Evolutionary conservation across 2,888 invertebrate genomes (phyloP).

Genomic region (Ormyrus nitidulus): DNA sequence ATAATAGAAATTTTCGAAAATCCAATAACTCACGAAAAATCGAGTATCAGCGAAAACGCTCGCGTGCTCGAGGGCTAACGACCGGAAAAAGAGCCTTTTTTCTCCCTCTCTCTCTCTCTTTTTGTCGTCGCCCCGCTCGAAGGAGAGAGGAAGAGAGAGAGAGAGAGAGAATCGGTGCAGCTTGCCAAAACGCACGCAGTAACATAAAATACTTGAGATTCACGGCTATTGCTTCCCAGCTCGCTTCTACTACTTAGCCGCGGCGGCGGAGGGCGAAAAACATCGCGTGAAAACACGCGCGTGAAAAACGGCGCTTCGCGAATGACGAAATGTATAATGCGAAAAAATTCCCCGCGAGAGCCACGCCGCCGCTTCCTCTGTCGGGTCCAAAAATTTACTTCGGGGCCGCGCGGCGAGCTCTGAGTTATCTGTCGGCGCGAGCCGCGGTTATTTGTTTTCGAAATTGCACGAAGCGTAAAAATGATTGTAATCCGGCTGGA

Average conservation of each 20-base stretch:
- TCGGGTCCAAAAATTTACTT: too few relatives aligned
- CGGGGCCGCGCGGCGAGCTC: too few relatives aligned
- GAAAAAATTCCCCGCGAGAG: too few relatives aligned
- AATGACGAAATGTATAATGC: conserved; percentile 2
- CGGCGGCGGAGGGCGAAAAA: conserved; percentile 31
- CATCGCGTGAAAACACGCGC: conserved; percentile 31
- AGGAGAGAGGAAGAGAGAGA: too few relatives aligned
- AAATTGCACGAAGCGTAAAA: too few relatives aligned
- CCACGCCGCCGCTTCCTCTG: too few relatives aligned
- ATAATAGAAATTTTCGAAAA: conserved; percentile 31
- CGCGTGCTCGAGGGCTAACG: conserved; percentile 17
- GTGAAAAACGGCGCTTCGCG: neutral
- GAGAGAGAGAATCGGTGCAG: conserved; percentile 1
- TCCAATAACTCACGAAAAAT: conserved; percentile 41
- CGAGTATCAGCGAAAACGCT: conserved; percentile 32
- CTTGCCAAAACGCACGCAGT: conserved; percentile 48
- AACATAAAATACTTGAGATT: conserved; percentile 49
- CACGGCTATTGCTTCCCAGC: conserved; percentile 22
- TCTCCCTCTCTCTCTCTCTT: neutral
- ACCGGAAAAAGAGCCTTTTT: conserved; percentile 42
- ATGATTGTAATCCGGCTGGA: too few relatives aligned
- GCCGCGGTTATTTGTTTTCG: too few relatives aligned
- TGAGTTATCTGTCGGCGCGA: too few relatives aligned
- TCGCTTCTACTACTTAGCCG: conserved; percentile 31
- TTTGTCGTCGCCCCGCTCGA: too few relatives aligned